These are phyloP conservation scores for Poeciliopsis occidentalis DNA, from an alignment of 2,113 vertebrate genomes.

Conservation along the genomic window DNA sequence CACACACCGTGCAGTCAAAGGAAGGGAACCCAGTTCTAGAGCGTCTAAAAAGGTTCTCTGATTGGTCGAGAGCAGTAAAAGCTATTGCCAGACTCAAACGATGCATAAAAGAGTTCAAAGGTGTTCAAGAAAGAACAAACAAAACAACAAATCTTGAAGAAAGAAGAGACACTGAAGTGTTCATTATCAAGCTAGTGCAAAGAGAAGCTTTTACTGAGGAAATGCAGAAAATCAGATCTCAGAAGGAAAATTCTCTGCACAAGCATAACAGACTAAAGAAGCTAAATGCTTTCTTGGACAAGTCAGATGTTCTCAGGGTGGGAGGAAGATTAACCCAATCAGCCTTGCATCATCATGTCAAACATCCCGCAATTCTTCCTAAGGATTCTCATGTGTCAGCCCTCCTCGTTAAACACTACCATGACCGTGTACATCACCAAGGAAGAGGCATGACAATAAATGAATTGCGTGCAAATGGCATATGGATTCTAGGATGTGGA, in stretches of 20 bases:
- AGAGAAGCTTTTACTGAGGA: background rate
- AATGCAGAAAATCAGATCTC: constrained; percentile 1
- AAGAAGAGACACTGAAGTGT: background rate
- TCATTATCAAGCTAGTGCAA: constrained; percentile 1
- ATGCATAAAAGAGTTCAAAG: background rate
- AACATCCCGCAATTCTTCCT: background rate
- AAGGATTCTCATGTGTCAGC: background rate
- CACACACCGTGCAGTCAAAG: background rate
- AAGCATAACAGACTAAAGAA: background rate
- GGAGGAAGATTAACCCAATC: background rate
- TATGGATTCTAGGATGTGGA: background rate
- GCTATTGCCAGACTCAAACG: background rate
- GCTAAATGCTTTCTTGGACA: background rate
- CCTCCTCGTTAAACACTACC: constrained; percentile 1
- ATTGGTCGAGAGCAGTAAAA: background rate
- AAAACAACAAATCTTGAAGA: constrained; percentile 1
- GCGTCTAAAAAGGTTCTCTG: background rate
- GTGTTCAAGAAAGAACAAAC: background rate
- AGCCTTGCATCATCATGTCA: background rate
- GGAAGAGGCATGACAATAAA: background rate
- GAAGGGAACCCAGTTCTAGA: background rate
- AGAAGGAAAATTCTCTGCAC: background rate
- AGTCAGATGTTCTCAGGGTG: background rate
- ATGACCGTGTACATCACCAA: background rate
- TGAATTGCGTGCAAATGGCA: background rate